Evolutionary conservation across 2,888 invertebrate species (phyloP).

Genomic region (Pollenia angustigena): DNA sequence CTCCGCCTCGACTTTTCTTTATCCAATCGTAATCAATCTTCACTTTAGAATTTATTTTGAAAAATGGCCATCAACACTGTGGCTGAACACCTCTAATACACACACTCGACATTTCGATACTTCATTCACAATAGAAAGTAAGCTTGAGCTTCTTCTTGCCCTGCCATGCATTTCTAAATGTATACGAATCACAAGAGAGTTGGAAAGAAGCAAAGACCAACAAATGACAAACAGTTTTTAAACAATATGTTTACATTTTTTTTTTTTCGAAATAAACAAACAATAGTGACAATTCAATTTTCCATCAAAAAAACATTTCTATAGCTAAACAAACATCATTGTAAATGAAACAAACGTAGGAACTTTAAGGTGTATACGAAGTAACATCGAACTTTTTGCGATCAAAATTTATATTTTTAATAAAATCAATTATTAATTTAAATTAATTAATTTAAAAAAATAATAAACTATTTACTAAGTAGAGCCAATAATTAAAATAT

Average conservation of each 20-base stretch:
- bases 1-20: too few species aligned
- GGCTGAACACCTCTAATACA: not conserved
- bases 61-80: too few species aligned
- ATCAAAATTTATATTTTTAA: too few species aligned
- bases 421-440: too few species aligned
- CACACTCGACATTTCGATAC: conserved; percentile 13
- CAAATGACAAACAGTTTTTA: conserved; percentile 64
- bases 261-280: conserved; percentile 28
- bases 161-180: conserved; percentile 38
- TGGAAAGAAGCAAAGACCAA: conserved; percentile 37
- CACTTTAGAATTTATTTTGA: too few species aligned
- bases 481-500: too few species aligned
- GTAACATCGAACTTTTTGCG: too few species aligned
- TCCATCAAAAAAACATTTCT: conserved; percentile 66
- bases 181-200: conserved; percentile 48
- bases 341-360: too few species aligned
- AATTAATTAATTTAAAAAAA: too few species aligned
- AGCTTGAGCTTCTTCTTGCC: conserved; percentile 23
- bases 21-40: too few species aligned
- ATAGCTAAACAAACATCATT: conserved; percentile 48
- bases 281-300: conserved; percentile 69
- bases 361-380: too few species aligned
- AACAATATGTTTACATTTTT: conserved; percentile 36
- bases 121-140: conserved; percentile 10
- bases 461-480: too few species aligned